phyloP scores from a whole-genome alignment of 2,113 vertebrate genomes.

The Bubalus kerabau region DNA sequence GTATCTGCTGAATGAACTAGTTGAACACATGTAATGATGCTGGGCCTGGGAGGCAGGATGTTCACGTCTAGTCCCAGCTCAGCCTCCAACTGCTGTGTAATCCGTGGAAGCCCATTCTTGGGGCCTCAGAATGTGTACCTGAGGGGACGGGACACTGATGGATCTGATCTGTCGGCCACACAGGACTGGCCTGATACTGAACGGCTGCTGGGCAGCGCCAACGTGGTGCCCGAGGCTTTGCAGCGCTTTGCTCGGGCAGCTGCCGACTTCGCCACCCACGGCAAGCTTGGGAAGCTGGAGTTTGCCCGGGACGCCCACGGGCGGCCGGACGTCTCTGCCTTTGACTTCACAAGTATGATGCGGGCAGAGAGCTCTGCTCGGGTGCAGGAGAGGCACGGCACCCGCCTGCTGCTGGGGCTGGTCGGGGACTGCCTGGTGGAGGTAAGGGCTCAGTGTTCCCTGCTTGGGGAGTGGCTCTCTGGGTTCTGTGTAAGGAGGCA shows the following conservation, averaged over 20 bases:
- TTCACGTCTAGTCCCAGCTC: background rate
- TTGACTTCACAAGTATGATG: constrained; percentile 74
- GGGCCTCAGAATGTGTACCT: background rate
- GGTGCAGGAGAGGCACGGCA: constrained; percentile 62
- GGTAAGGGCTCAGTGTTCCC: constrained; percentile 77
- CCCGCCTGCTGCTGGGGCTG: constrained; percentile 77
- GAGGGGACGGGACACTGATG: background rate
- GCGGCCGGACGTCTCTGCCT: constrained; percentile 63
- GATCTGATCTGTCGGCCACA: background rate
- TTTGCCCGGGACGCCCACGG: constrained; percentile 61
- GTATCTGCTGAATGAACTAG: background rate
- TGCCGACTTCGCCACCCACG: constrained; percentile 65
- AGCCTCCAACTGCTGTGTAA: constrained; percentile 47
- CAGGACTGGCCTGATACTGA: constrained; percentile 60
- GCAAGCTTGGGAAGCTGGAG: constrained; percentile 66
- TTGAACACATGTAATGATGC: background rate
- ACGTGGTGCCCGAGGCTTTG: constrained; percentile 63
- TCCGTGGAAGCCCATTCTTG: background rate
- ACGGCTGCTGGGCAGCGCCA: constrained; percentile 48
- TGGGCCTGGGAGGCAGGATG: background rate
- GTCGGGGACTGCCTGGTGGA: constrained; percentile 96
- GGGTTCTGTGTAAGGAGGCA: background rate
- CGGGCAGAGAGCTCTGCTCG: constrained; percentile 67
- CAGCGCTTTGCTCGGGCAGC: constrained; percentile 64
- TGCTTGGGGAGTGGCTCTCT: background rate